A percentile compares a stretch with the other conserved stretches of the same genome.
Evolutionary conservation across 2,113 vertebrate species (phyloP).

Genomic region (Stegostoma tigrinum): DNA sequence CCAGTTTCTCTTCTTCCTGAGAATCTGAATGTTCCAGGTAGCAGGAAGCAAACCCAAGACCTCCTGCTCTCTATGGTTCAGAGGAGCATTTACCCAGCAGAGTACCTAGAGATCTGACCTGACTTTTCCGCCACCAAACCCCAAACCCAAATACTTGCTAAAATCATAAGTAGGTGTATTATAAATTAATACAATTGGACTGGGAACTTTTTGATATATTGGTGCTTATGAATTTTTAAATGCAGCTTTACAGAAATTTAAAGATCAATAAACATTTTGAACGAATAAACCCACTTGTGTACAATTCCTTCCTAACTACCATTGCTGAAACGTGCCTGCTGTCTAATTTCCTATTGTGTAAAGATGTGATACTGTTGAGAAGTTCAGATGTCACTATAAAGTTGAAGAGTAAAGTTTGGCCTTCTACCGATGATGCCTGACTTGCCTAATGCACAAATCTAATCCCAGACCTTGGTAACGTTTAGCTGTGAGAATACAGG

Average conservation of each 20-base stretch:
- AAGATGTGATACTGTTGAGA: neutral
- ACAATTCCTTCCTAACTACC: neutral
- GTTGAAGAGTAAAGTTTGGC: neutral
- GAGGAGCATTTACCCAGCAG: neutral
- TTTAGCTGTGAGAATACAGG: neutral
- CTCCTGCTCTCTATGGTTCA: neutral
- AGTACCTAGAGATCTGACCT: neutral
- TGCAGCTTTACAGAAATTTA: neutral
- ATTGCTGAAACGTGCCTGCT: neutral
- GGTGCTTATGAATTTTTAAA: neutral
- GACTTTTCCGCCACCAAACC: neutral
- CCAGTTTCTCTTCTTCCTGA: neutral
- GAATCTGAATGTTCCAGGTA: neutral
- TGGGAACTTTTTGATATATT: neutral
- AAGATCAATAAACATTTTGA: neutral
- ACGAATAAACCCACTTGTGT: neutral
- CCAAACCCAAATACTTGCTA: neutral
- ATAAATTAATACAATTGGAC: neutral
- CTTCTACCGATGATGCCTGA: neutral
- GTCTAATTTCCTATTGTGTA: neutral
- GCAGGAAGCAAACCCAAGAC: neutral
- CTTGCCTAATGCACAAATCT: neutral
- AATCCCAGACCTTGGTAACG: neutral
- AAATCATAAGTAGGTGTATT: neutral
- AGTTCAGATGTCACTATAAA: neutral